A percentile compares a stretch with the other conserved stretches of the same genome.
Conservation (phyloP, 2,888 invertebrate species). For the Drosophila bunnanda region DNA sequence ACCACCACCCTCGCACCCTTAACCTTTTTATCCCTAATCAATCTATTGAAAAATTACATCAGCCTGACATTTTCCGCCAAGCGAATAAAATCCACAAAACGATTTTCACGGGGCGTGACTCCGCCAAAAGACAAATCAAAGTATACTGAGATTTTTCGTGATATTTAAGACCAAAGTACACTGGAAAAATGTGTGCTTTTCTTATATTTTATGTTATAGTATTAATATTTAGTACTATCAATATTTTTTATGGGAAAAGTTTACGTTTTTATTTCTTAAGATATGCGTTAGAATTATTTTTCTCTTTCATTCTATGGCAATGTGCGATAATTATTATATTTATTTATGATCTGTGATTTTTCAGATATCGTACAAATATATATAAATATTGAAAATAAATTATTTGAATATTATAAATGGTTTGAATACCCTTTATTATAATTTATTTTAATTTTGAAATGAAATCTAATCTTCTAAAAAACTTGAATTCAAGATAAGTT, state of each 20-base stretch:
- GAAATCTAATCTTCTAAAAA: too few relatives aligned
- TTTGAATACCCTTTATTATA: too few relatives aligned
- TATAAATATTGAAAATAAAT: too few relatives aligned
- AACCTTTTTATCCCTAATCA: constrained; percentile 46
- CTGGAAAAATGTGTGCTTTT: not conserved
- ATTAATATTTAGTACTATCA: not conserved
- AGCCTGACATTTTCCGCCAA: constrained; percentile 42
- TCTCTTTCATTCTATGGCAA: not conserved
- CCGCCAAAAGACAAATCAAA: constrained; percentile 16
- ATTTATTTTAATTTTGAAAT: not conserved
- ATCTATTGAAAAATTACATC: constrained; percentile 39
- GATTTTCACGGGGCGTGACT: constrained; percentile 41
- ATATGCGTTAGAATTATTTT: not conserved
- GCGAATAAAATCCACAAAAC: constrained; percentile 42
- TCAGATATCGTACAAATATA: not conserved
- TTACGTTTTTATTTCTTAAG: not conserved
- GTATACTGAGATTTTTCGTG: constrained; percentile 13
- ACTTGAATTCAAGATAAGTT: not conserved
- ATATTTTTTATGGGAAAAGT: not conserved
- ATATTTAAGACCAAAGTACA: constrained; percentile 14
- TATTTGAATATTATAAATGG: rapidly evolving
- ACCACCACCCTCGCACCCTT: constrained; percentile 27
- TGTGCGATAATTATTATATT: too few relatives aligned
- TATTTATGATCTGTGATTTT: not conserved
- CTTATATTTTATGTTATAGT: rapidly evolving